Conservation (phyloP, 1,140 invertebrate species). For the Gonioctena quinquepunctata region DNA sequence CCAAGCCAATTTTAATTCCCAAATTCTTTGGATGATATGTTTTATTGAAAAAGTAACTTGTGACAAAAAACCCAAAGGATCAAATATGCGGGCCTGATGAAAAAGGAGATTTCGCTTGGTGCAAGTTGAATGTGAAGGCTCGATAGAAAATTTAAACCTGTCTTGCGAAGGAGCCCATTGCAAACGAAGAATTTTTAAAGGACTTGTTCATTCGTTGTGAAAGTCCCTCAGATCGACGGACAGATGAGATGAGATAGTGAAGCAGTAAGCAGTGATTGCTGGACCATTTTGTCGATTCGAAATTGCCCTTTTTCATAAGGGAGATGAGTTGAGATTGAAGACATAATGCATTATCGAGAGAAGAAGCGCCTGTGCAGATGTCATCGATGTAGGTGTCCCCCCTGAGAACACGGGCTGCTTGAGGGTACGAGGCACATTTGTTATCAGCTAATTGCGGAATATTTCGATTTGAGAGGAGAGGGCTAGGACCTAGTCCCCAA, state of each 20-base stretch:
- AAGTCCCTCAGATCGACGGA: no score
- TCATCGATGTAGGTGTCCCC: conserved; percentile 38
- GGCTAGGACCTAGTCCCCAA: conserved; percentile 41
- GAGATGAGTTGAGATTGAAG: not conserved
- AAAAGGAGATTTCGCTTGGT: conserved; percentile 46
- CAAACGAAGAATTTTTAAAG: no score
- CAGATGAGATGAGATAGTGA: no score
- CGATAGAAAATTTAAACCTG: not conserved
- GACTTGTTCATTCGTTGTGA: no score
- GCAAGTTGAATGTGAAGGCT: not conserved
- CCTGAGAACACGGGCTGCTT: conserved; percentile 7
- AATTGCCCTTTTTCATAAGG: no score
- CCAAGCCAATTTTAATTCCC: conserved; percentile 44
- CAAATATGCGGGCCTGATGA: conserved; percentile 43
- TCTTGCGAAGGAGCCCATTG: no score
- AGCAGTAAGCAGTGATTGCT: not conserved
- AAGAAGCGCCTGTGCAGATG: not conserved
- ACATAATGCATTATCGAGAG: not conserved
- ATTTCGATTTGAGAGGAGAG: conserved; percentile 39
- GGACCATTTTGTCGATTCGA: not conserved
- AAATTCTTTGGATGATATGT: conserved; percentile 48
- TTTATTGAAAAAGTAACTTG: conserved; percentile 45
- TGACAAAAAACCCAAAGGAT: conserved; percentile 50
- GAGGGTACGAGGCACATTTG: conserved; percentile 24
- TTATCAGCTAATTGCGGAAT: conserved; percentile 35